Evolutionary conservation across 2,797 vertebrate genomes (phyloP), one percentile per base, ranked within the genome.

Genomic region (Sebastiscus tertius): DNA sequence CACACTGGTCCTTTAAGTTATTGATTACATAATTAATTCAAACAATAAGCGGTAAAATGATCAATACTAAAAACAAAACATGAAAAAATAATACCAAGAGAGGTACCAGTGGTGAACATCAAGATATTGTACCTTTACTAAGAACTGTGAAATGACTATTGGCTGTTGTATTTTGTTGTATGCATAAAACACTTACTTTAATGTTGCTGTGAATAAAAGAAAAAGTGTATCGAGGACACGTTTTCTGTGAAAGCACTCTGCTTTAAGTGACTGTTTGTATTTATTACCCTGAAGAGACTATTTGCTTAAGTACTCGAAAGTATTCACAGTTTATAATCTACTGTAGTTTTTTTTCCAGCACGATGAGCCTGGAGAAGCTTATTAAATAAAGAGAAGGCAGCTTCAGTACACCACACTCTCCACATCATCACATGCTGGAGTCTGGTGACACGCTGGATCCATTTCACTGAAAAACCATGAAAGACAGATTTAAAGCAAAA

Each of bases 401-500:
- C 75, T 77, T 72, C 36, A 80, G 26, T 22, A 7, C 29, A 52
- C 62, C 62, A 63, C 13, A 3, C 49, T 59, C 27, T 54, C 24
- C 42, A 73, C 64, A 81, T 72, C 65, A 72, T 34, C 42, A 77
- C 67, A 72, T 16, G 39, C 42, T 79, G n/a, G 73, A 72, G 29
- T 55, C 39, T 39, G 26, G 31, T 65, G 55, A 56, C 54, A 69
- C 5, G n/a, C 5, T 42, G 46, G 58, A 76, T 76, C 71, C 34
- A 67, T 77, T 73, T 74, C 34, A 49, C 42, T 11, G 36, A 65
- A 69, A 69, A 74, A 29, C 8, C 68, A 78, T 10, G 12, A 70
- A 71, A 77, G 56, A 80, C 52, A 2, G 11, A 73, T 80, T 80
- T 76, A 65, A 77, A 85, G 60, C 42, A 22, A 58, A 85, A 74